Percentiles rank a stretch among this genome's conserved stretches.
phyloP scores from a whole-genome alignment of 1,140 invertebrate species.

The Aphelinus certus region DNA sequence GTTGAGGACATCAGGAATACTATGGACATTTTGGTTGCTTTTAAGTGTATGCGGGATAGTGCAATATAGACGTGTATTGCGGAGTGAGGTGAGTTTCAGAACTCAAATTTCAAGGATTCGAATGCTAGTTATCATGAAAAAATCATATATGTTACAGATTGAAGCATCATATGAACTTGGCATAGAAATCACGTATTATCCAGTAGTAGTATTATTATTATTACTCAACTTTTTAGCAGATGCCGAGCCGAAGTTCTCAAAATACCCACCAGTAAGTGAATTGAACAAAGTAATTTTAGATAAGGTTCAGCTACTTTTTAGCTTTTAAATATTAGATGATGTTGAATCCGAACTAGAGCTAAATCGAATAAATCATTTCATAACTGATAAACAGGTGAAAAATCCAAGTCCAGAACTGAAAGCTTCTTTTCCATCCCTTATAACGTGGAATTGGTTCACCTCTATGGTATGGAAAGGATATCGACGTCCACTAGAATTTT shows the following conservation, averaged over 20 bases:
- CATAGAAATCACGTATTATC: conserved; percentile 66
- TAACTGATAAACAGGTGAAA: conserved; percentile 64
- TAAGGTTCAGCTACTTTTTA: conserved; percentile 9
- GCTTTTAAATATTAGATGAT: not conserved
- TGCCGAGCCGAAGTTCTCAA: conserved; percentile 72
- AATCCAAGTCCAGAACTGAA: conserved; percentile 86
- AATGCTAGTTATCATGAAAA: conserved; percentile 18
- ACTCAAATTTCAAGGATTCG: too few relatives aligned
- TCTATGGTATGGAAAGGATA: conserved; percentile 83
- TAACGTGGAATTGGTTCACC: conserved; percentile 95
- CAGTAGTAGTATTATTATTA: conserved; percentile 76
- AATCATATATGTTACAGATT: conserved; percentile 34
- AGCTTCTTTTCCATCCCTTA: conserved; percentile 85
- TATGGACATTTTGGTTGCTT: too few relatives aligned
- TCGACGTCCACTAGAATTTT: conserved; percentile 78
- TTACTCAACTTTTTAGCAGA: conserved; percentile 87
- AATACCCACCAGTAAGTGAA: conserved; percentile 75
- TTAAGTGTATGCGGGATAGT: conserved; percentile 66
- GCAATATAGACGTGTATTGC: conserved; percentile 76
- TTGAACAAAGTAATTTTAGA: not conserved
- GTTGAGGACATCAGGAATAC: conserved; percentile 84
- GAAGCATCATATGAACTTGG: too few relatives aligned
- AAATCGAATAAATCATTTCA: conserved; percentile 24
- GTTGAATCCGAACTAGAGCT: conserved; percentile 16
- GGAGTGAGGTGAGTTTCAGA: conserved; percentile 36